These are phyloP conservation scores for Drosophila orena DNA, from an alignment of 1,140 invertebrate genomes.

Conservation along the genomic window DNA sequence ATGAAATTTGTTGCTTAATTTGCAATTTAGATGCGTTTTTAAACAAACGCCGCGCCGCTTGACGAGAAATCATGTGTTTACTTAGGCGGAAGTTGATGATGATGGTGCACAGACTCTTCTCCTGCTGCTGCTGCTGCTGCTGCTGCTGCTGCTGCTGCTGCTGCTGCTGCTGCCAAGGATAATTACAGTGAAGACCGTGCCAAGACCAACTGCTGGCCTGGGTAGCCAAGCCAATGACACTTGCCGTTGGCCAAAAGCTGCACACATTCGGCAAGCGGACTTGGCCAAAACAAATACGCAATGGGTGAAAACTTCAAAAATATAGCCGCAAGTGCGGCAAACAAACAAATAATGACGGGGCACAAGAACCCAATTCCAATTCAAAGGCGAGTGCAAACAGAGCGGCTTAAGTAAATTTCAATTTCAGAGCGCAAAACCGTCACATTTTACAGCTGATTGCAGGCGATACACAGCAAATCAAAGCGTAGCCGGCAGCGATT, in stretches of 20 bases:
- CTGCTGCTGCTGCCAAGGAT: constrained; percentile 11
- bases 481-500: constrained; percentile 46
- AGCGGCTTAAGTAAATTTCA: constrained; percentile 67
- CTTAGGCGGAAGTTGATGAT: constrained; percentile 71
- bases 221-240: constrained; percentile 18
- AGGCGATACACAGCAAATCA: constrained; percentile 67
- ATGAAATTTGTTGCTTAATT: constrained; percentile 84
- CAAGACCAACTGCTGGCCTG: constrained; percentile 1
- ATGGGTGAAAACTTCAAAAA: constrained; percentile 61
- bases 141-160: constrained; percentile 24
- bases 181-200: constrained; percentile 29
- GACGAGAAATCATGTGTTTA: constrained; percentile 75
- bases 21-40: constrained; percentile 84
- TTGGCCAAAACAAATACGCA: constrained; percentile 19
- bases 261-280: constrained; percentile 9
- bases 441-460: constrained; percentile 79
- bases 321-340: constrained; percentile 72
- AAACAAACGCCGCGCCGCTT: constrained; percentile 62
- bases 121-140: constrained; percentile 11
- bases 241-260: constrained; percentile 40
- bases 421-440: constrained; percentile 21
- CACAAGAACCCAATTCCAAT: constrained; percentile 40
- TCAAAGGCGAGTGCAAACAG: constrained; percentile 60
- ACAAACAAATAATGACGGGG: constrained; percentile 36
- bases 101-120: constrained; percentile 7